Base-by-base conservation (phyloP, 2,888 invertebrate genomes). In the Sericinus montela region DNA sequence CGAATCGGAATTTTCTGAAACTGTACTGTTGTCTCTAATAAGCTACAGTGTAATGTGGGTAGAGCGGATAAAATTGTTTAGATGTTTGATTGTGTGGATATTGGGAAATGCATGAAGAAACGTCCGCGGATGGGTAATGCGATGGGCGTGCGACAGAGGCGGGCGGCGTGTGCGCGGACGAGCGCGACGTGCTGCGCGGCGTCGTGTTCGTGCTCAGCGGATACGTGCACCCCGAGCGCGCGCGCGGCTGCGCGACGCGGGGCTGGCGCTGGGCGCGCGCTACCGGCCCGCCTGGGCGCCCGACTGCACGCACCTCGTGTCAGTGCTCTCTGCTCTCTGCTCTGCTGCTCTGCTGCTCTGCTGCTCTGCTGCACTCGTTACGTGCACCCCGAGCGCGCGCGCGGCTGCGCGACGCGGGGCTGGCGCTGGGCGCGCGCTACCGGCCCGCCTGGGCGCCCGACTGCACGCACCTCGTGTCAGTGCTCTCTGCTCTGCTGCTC, bases 391-490 rank as follows among this genome's bases (percentile, higher is more conserved):
- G 90, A 91, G 51, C 90, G 97, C 42, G 91, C 90, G 0, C 78
- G 89, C 51, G 3, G 19, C 68, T 97, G 41, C 83, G 97, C 29
- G 90, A 90, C 54, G 90, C 91, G 58, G 96, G 94, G 5, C 50
- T 93, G 3, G 90, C 91, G 45, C 91, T 98, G 91, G 97, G 97
- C 1, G 97, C 96, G 1, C 89, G 87, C 58, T 96, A 95, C 69
- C 91, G 90, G 70, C 83, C 91, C 0, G 94, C 95, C 80, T 97
- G 97, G 97, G 90, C 91, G 43, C 69, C 78, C 13, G 73, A 71
- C 19, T 96, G 95, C 73, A 97, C 97, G 5, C 97, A 97, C 83
- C 91, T 98, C 56, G 91, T 98, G 95, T 97, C 81, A 89, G 93
- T 84, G 23, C 25, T 11, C n/a, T n/a, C n/a, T n/a, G n/a, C n/a